Evolutionary conservation across 1,140 invertebrate genomes (phyloP), one percentile per base, ranked within the genome.

Genomic region (Melitaea cinxia): DNA sequence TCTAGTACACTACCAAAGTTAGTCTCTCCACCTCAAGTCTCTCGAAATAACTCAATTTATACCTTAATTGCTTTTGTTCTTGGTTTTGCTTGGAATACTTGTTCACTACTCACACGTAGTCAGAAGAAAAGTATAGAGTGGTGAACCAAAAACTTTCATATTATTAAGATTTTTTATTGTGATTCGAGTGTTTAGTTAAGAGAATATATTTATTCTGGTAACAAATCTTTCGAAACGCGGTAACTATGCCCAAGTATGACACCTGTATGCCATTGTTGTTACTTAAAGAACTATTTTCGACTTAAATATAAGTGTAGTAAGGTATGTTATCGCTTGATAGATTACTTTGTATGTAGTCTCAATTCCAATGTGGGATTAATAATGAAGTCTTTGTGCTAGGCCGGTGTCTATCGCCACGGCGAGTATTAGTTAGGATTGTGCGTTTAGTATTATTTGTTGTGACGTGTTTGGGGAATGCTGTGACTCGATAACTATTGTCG

Each of bases 191-290:
- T 39, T 2, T 15, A 39, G 14, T 39, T 33, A 26, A 26, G 24
- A 4, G 24, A 35, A n/a, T 35, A 35, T 35, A 35, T 7, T 39
- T 39, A 15, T 4, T 17, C 37, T 17, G 37, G 1, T 6, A 19
- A 17, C 39, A 45, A 9, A 15, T 21, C 39, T 10, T 19, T 55
- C 37, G 15, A 9, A 21, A 23, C 23, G 33, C 35, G 52, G 52
- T 58, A 17, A 14, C 56, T 33, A 7, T n/a, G 39, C 33, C 57
- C 62, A 66, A 55, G 70, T 68, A 73, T 75, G 63, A 75, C 71
- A 78, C 73, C 70, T 75, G 77, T 65, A 61, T 66, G 57, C 59
- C 59, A 59, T 45, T 59, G 35, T 37, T 39, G 49, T 21, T 19
- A 24, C 5, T 37, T 26, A 23, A 26, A n/a, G 24, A 54, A 54